Percentiles rank a stretch among this genome's conserved stretches.
Evolutionary conservation across 2,113 vertebrate species (phyloP).

Genomic region (Glaucomys volans): DNA sequence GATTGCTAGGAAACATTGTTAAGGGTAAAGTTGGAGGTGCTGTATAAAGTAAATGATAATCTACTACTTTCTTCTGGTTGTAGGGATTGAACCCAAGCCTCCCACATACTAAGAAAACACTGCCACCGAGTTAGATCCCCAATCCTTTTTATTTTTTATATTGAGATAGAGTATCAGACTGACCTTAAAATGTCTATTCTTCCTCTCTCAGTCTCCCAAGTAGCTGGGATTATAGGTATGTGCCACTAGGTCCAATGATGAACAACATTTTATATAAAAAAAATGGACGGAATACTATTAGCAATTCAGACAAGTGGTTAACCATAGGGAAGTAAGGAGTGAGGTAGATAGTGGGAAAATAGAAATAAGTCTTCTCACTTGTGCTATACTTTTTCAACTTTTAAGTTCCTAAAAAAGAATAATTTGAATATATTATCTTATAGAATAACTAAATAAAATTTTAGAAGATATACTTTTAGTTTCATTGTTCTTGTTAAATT

Average conservation of each 20-base stretch:
- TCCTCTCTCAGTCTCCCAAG: neutral
- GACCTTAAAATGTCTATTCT: neutral
- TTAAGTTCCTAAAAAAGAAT: neutral
- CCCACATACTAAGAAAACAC: neutral
- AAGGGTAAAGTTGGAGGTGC: neutral
- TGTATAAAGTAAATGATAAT: neutral
- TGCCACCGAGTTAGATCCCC: neutral
- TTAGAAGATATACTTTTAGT: neutral
- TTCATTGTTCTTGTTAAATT: constrained; percentile 3
- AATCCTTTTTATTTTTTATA: neutral
- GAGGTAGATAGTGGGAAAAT: neutral
- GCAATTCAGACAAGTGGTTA: neutral
- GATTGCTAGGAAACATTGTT: neutral
- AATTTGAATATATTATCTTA: neutral
- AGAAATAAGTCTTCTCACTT: neutral
- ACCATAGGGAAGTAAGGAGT: accelerated
- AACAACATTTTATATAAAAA: neutral
- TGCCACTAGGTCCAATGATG: neutral
- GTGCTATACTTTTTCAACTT: neutral
- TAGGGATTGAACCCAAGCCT: neutral
- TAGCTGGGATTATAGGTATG: neutral
- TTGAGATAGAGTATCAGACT: neutral
- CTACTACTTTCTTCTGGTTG: neutral
- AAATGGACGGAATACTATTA: neutral
- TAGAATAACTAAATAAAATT: neutral